These are phyloP conservation scores for Neoascia interrupta DNA, from an alignment of 2,888 invertebrate genomes.

Conservation along the genomic window DNA sequence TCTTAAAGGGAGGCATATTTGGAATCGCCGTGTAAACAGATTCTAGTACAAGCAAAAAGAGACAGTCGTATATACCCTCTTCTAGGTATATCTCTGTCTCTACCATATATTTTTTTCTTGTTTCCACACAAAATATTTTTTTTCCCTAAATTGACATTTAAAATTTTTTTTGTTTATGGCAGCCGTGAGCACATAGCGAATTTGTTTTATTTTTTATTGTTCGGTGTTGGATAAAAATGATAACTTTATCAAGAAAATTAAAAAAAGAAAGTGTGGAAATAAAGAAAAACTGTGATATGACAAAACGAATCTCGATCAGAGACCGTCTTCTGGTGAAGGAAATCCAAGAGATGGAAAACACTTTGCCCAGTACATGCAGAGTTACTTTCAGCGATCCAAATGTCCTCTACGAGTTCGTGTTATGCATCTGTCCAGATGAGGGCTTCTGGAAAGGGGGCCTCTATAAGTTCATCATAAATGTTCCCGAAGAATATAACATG, in stretches of 20 bases:
- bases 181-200: background rate
- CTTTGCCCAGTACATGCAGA: conserved; percentile 89
- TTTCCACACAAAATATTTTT: too few species aligned
- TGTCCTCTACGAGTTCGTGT: conserved; percentile 88
- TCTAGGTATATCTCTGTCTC: too few species aligned
- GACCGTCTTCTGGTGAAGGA: conserved; percentile 85
- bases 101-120: too few species aligned
- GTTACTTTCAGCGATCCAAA: conserved; percentile 91
- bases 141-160: conserved; percentile 1
- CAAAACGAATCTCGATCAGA: conserved; percentile 81
- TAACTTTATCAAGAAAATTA: conserved; percentile 58
- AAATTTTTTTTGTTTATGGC: conserved; percentile 36
- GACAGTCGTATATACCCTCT: too few species aligned
- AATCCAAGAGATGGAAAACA: conserved; percentile 92
- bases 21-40: too few species aligned
- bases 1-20: too few species aligned
- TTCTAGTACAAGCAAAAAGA: too few species aligned
- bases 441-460: conserved; percentile 94
- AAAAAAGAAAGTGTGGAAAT: conserved; percentile 58
- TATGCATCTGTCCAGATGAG: conserved; percentile 90
- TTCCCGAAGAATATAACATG: conserved; percentile 98
- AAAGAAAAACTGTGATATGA: conserved; percentile 53
- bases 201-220: conserved; percentile 44
- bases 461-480: conserved; percentile 91
- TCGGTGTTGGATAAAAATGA: conserved; percentile 43